Percentiles rank a stretch among this genome's conserved stretches.
Conservation (phyloP, 2,888 invertebrate genomes). For the Noctua comes region DNA sequence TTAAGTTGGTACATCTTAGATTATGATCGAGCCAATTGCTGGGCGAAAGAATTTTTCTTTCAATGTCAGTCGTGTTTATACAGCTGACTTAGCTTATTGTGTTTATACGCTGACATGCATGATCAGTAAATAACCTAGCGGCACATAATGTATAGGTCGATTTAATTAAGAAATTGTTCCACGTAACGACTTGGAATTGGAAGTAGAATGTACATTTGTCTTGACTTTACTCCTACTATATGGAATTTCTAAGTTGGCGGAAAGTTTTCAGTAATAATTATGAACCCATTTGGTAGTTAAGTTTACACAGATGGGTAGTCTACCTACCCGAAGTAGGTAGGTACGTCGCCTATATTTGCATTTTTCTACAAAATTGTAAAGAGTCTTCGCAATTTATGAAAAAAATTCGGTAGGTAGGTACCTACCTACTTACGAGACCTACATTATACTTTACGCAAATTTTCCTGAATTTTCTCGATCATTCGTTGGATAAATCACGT, state of each 20-base stretch:
- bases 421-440: not conserved
- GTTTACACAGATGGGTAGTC: conserved; percentile 5
- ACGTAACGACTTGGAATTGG: not conserved
- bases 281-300: not conserved
- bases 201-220: conserved; percentile 8
- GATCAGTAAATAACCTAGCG: conserved; percentile 5
- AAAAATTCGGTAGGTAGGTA: not conserved
- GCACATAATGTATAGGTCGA: not conserved
- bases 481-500: not conserved
- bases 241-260: not conserved
- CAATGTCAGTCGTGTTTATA: conserved; percentile 43
- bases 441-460: not conserved
- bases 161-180: conserved; percentile 1
- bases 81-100: conserved; percentile 48
- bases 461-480: not conserved
- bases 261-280: not conserved
- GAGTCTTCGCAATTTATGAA: not conserved
- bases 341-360: not conserved
- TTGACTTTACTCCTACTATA: not conserved
- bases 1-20: conserved; percentile 15
- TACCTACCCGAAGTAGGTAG: not conserved
- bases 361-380: not conserved
- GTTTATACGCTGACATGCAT: conserved; percentile 5
- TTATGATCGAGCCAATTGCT: conserved; percentile 16
- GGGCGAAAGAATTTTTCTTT: conserved; percentile 15